These are phyloP conservation scores for Heliconius himera DNA, from an alignment of 1,140 invertebrate species.

Conservation along the genomic window DNA sequence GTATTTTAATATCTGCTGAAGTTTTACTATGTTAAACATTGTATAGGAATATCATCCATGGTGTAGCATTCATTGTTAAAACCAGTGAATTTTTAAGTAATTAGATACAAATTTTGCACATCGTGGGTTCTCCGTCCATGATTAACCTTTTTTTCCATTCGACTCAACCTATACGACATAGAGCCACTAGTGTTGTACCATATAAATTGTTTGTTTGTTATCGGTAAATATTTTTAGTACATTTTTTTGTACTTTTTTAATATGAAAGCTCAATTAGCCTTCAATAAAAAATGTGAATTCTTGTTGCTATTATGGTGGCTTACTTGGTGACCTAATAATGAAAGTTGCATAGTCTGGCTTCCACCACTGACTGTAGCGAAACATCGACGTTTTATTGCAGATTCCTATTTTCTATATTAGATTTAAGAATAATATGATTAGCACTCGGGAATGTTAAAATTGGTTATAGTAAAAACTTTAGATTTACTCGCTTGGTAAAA, in stretches of 20 bases:
- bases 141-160: not conserved
- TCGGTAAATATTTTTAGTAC: too few species aligned
- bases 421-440: conserved; percentile 60
- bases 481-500: conserved; percentile 15
- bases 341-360: conserved; percentile 5
- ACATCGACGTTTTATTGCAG: conserved; percentile 71
- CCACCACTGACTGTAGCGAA: conserved; percentile 22
- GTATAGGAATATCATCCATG: not conserved
- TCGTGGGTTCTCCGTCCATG: conserved; percentile 44
- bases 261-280: not conserved
- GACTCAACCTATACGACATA: not conserved
- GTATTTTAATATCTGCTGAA: not conserved
- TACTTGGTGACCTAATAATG: not conserved
- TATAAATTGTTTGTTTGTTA: not conserved
- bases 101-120: not conserved
- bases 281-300: not conserved
- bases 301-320: not conserved
- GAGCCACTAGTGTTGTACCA: not conserved
- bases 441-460: conserved; percentile 25
- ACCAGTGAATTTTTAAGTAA: not conserved
- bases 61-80: not conserved
- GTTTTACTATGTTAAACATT: not conserved
- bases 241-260: too few species aligned
- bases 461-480: conserved; percentile 17
- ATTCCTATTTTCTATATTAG: conserved; percentile 78